These are phyloP conservation scores for Pseudopodoces humilis DNA, from an alignment of 2,113 vertebrate species.

Conservation along the genomic window DNA sequence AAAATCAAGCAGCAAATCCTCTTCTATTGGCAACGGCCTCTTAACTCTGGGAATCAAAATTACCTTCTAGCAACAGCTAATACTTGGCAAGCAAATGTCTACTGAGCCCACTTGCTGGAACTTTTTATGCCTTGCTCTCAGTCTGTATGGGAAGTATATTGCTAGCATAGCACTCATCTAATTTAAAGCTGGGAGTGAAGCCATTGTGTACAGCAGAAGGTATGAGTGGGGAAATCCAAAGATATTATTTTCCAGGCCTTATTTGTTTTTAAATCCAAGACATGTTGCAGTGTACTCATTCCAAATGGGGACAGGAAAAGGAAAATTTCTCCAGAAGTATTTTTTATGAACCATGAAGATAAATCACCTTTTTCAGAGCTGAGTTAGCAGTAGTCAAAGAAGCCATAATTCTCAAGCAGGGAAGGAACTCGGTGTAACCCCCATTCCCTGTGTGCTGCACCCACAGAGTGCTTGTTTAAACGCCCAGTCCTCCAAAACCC, in stretches of 20 bases:
- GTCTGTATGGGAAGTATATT: neutral
- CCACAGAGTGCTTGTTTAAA: neutral
- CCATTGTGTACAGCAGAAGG: slow-evolving; percentile 23
- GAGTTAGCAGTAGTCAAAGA: slow-evolving; percentile 17
- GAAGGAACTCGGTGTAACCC: neutral
- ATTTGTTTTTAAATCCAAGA: slow-evolving; percentile 41
- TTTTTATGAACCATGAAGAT: slow-evolving; percentile 23
- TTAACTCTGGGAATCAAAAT: neutral
- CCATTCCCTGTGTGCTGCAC: neutral
- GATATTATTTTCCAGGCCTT: slow-evolving; percentile 7
- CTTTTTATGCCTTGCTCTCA: neutral
- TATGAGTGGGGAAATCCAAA: slow-evolving; percentile 16
- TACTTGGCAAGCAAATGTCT: neutral
- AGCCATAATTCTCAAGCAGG: neutral
- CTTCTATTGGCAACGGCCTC: neutral
- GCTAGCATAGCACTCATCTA: neutral
- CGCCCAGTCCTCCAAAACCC: neutral
- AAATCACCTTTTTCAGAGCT: slow-evolving; percentile 31
- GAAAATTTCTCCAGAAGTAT: slow-evolving; percentile 15
- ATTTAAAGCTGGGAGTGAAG: slow-evolving; percentile 42
- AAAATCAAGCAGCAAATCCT: neutral
- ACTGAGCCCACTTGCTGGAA: neutral
- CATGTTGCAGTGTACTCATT: slow-evolving; percentile 2
- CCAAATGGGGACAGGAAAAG: neutral
- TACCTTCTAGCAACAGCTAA: neutral